phyloP scores from a whole-genome alignment of 2,888 invertebrate species.

The Morpho achilles region DNA sequence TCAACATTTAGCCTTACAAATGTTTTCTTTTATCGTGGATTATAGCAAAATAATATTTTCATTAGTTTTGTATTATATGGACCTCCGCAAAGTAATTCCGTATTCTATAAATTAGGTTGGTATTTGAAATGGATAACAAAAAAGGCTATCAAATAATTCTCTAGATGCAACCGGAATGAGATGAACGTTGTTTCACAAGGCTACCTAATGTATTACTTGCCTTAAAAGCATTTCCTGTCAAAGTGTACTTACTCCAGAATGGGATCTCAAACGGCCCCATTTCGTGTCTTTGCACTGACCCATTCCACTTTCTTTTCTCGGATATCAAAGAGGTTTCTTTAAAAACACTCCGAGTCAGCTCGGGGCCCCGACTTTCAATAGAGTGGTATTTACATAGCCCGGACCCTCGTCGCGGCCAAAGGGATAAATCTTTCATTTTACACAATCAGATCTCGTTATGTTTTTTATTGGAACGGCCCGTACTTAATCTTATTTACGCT shows the following conservation, averaged over 20 bases:
- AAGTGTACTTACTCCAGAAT: conserved; percentile 30
- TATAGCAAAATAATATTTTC: no score
- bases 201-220: conserved; percentile 20
- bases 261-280: conserved; percentile 29
- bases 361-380: conserved; percentile 54
- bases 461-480: conserved; percentile 52
- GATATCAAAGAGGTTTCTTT: conserved; percentile 52
- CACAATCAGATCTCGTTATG: conserved; percentile 51
- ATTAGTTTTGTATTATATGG: no score
- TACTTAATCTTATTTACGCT: conserved; percentile 31
- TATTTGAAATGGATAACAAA: no score
- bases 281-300: conserved; percentile 36
- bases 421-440: conserved; percentile 62
- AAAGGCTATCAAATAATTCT: no score
- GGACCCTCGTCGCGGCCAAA: conserved; percentile 32
- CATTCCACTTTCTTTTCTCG: conserved; percentile 39
- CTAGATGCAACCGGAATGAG: no score
- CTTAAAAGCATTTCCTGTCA: conserved; percentile 29
- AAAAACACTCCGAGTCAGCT: conserved; percentile 44
- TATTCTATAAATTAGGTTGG: no score
- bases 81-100: no score
- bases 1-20: no score
- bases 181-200: background rate
- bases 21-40: no score
- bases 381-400: conserved; percentile 48